Evolutionary conservation across 2,888 invertebrate genomes (phyloP), one percentile per base, ranked within the genome.

Genomic region (Eupithecia abbreviata): DNA sequence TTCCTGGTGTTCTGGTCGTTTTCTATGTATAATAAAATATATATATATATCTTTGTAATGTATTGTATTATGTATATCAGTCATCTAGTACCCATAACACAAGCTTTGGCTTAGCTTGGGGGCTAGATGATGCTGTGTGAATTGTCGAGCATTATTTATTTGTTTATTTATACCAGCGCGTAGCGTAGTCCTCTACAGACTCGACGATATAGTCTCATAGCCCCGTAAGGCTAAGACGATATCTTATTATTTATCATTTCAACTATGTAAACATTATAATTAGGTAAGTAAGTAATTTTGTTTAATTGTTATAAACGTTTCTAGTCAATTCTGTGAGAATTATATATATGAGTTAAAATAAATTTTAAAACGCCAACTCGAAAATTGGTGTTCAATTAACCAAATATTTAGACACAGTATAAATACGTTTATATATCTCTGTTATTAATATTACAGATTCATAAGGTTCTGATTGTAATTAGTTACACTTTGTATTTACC

Each of bases 261-360:
- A 51, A 58, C 6, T 58, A 58, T 58, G 0, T 58, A 0, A 9
- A n/a, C 18, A 3, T 58, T 9, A 58, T 58, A 58, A 9, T n/a
- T 58, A 58, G 9, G 55, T 58, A 58, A 65, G 18, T 70, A 75
- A 43, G n/a, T 62, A 13, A 65, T 75, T 73, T 71, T 71, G 71
- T 71, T 72, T 71, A 42, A n/a, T 45, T 73, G 67, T 67, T 75
- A 71, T 47, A 67, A 74, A 76, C 74, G 49, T 70, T 76, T 78
- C 78, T 78, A 78, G 78, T 78, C 78, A 78, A 72, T 43, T 65
- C n/a, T 78, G 72, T 76, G 74, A 72, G 72, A 74, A 30, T 76
- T 68, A 71, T 66, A n/a, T 1, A 10, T 13, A 67, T 67, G 43
- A n/a, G 9, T 43, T 43, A 67, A 67, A 43, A 9, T 67, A 67